phyloP scores from a whole-genome alignment of 2,888 invertebrate genomes.

The Portevinia maculata region DNA sequence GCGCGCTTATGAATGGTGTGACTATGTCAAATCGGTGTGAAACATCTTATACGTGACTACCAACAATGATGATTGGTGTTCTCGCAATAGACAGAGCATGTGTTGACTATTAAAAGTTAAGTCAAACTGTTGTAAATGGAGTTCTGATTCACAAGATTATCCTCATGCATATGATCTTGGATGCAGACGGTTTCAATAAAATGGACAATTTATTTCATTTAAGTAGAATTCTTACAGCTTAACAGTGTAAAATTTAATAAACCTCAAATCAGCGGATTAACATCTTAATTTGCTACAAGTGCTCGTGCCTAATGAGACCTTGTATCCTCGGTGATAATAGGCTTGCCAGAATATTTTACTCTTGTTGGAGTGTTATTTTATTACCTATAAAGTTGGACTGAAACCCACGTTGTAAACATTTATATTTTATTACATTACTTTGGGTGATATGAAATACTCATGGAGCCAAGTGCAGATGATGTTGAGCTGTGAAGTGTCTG shows the following conservation, averaged over 20 bases:
- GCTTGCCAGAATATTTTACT: slow-evolving; percentile 45
- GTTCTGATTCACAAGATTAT: neutral
- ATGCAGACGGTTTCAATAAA: slow-evolving; percentile 24
- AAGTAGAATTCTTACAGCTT: slow-evolving; percentile 34
- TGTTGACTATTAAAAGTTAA: slow-evolving; percentile 6
- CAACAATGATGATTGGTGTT: slow-evolving; percentile 33
- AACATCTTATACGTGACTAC: slow-evolving; percentile 67
- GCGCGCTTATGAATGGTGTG: slow-evolving; percentile 60
- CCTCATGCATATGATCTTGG: neutral
- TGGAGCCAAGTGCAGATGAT: no score
- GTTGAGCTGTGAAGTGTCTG: no score
- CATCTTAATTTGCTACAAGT: slow-evolving; percentile 44
- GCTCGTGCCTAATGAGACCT: slow-evolving; percentile 21
- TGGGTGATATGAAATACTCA: no score
- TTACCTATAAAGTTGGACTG: no score
- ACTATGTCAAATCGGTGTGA: slow-evolving; percentile 65
- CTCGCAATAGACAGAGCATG: slow-evolving; percentile 13
- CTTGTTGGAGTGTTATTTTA: slow-evolving; percentile 2
- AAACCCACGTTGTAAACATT: no score
- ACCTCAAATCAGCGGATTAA: slow-evolving; percentile 26
- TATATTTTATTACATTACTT: no score
- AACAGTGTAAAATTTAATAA: slow-evolving; percentile 51
- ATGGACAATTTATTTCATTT: slow-evolving; percentile 19
- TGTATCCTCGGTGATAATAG: slow-evolving; percentile 3
- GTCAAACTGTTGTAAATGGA: neutral